These are phyloP conservation scores for Sphaerodactylus townsendi DNA, from an alignment of 2,113 vertebrate species.

Conservation along the genomic window DNA sequence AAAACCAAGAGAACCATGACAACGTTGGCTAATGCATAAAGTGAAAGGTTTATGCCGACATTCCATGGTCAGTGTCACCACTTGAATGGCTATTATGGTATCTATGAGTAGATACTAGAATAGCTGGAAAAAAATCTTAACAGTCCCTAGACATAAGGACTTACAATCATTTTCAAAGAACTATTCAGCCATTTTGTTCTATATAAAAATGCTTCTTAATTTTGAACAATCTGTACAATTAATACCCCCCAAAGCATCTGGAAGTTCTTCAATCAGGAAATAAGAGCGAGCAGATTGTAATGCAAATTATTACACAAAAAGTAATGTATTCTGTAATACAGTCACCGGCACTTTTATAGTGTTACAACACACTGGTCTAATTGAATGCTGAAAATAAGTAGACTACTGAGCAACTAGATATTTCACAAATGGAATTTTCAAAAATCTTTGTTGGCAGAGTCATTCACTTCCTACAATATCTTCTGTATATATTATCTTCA, in stretches of 20 bases:
- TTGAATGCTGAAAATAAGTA: background rate
- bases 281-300: background rate
- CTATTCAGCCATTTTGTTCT: background rate
- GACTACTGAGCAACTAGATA: background rate
- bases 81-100: background rate
- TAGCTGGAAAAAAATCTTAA: background rate
- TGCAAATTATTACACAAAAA: background rate
- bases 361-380: background rate
- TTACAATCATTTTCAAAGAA: background rate
- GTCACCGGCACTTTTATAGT: background rate
- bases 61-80: background rate
- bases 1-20: constrained; percentile 11
- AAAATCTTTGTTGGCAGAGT: too few relatives aligned
- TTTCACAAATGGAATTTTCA: background rate
- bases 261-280: background rate
- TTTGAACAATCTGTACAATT: background rate
- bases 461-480: background rate
- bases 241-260: background rate
- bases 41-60: background rate
- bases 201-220: background rate
- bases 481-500: background rate
- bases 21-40: background rate
- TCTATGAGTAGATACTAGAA: background rate
- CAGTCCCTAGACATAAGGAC: background rate
- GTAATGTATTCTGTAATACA: background rate